These are phyloP conservation scores for Casuarius casuarius DNA, from an alignment of 2,113 vertebrate species.

Conservation along the genomic window DNA sequence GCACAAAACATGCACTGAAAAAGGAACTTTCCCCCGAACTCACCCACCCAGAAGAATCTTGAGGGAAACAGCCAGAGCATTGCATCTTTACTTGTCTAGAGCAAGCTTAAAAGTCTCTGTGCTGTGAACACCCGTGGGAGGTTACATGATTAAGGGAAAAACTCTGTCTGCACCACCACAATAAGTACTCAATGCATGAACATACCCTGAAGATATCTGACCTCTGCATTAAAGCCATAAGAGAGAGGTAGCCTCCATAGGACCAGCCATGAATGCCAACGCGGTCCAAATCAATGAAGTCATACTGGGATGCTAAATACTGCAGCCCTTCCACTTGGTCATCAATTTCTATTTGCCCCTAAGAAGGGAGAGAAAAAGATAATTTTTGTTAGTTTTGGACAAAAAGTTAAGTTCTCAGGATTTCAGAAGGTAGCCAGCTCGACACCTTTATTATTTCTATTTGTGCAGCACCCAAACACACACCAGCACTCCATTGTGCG, in stretches of 20 bases:
- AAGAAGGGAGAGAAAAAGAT: conserved; percentile 6
- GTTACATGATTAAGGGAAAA: background rate
- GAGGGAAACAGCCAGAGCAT: background rate
- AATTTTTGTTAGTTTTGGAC: background rate
- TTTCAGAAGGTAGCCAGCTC: background rate
- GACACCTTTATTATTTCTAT: background rate
- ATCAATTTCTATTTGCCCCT: conserved; percentile 86
- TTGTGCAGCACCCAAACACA: background rate
- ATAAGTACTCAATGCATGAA: conserved; percentile 44
- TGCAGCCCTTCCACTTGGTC: conserved; percentile 86
- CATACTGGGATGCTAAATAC: conserved; percentile 80
- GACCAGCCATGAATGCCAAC: conserved; percentile 87
- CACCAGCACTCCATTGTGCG: background rate
- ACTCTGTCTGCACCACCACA: background rate
- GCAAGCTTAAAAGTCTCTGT: background rate
- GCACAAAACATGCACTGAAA: background rate
- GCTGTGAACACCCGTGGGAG: background rate
- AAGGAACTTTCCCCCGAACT: background rate
- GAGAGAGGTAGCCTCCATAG: conserved; percentile 85
- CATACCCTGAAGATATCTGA: conserved; percentile 87
- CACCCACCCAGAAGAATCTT: background rate
- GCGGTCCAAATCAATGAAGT: conserved; percentile 84
- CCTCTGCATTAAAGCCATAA: conserved; percentile 84
- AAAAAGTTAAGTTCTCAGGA: background rate
- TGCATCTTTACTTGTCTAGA: background rate